Evolutionary conservation across 2,797 vertebrate species (phyloP).

Genomic region (Gallirallus australis): DNA sequence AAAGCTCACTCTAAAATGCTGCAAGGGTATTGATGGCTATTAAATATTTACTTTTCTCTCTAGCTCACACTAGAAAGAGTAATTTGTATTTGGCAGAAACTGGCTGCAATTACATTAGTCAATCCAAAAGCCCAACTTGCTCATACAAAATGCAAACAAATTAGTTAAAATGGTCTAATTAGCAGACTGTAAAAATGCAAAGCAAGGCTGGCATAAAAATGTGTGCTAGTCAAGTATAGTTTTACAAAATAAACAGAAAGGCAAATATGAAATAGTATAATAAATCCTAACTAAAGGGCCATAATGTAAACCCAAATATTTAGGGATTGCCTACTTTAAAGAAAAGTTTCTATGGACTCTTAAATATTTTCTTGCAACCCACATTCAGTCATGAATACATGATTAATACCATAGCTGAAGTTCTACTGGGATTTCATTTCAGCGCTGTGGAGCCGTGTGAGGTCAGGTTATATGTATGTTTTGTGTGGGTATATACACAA

Average conservation of each 20-base stretch:
- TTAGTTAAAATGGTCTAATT: slow-evolving; percentile 90
- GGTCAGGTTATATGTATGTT: neutral
- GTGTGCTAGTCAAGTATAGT: slow-evolving; percentile 68
- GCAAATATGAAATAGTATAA: slow-evolving; percentile 65
- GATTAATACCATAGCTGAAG: neutral
- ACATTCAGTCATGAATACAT: neutral
- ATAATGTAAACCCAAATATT: neutral
- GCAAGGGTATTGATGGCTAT: slow-evolving; percentile 85
- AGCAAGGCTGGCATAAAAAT: slow-evolving; percentile 81
- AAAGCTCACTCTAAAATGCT: slow-evolving; percentile 75
- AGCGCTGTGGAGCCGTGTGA: neutral
- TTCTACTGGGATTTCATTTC: slow-evolving; percentile 13
- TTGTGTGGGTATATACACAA: neutral
- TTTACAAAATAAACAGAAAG: slow-evolving; percentile 71
- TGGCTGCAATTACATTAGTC: slow-evolving; percentile 86
- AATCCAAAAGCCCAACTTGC: slow-evolving; percentile 88
- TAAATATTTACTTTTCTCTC: slow-evolving; percentile 89
- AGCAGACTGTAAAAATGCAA: slow-evolving; percentile 86
- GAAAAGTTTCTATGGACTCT: slow-evolving; percentile 20
- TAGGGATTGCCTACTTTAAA: neutral
- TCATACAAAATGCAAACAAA: slow-evolving; percentile 90
- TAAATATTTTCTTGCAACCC: neutral
- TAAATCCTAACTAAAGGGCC: slow-evolving; percentile 27
- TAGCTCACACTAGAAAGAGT: slow-evolving; percentile 83
- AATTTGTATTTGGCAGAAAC: slow-evolving; percentile 87